Base-by-base conservation (phyloP, 2,113 vertebrate genomes). In the Clinocottus analis region DNA sequence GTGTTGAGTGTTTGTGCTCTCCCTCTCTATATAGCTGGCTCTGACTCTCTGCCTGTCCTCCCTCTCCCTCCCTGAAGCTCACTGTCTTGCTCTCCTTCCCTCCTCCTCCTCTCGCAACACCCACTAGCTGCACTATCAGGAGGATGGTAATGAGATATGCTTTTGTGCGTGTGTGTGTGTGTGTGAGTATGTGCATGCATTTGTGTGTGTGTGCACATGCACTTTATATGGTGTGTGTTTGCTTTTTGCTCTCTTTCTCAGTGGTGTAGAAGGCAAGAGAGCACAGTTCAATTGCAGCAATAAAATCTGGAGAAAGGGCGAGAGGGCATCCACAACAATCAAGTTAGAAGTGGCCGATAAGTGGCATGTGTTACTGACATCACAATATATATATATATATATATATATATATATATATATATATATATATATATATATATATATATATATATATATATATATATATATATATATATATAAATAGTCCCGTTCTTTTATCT, bases 131-230 rank as follows among this genome's bases (percentile, higher is more conserved):
- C 87, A 87, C 85, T 93, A 88, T 93, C 89, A 85, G 90, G 85
- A 92, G 79, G 80, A 89, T 79, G 81, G 93, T 92, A 95, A 95
- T 91, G 87, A 91, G 94, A 94, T 93, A 93, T 74, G 82, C 76
- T 82, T 90, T 53, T 69, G 72, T 74, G 85, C 45, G 66, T 80
- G 65, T 53, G 47, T 41, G 61, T 37, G 55, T 58, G 49, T 68
- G 61, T 86, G 43, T 27, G 45, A 70, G 63, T 49, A 65, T 66
- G 79, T 86, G 76, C 63, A 49, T 43, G 67, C 67, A 61, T 53
- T 59, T 49, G 68, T 59, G 79, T 77, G 79, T 77, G 74, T 47
- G 51, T 59, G 75, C 43, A 51, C 74, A 64, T 41, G 66, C 73
- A 75, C 67, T 37, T 80, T 29, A 25, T 9, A 73, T 72, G 47